phyloP scores from a whole-genome alignment of 2,113 vertebrate genomes.

The Dasypus novemcinctus region DNA sequence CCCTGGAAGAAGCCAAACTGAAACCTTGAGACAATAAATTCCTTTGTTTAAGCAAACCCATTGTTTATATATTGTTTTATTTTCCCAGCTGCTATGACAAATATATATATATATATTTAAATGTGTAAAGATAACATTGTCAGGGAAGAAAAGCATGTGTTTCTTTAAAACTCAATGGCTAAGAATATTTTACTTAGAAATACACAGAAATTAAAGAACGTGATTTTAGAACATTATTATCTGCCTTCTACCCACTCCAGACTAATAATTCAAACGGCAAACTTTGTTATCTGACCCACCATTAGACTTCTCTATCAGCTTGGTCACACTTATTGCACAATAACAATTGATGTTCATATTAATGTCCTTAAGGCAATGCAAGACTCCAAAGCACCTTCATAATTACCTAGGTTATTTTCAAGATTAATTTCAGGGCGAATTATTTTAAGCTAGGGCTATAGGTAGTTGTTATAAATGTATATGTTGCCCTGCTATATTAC shows the following conservation, averaged over 20 bases:
- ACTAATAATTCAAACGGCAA: neutral
- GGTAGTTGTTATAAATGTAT: neutral
- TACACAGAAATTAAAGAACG: neutral
- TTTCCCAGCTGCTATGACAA: too few species aligned
- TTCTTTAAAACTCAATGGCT: constrained; percentile 21
- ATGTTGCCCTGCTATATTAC: neutral
- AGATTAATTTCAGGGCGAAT: constrained; percentile 18
- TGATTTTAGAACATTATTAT: neutral
- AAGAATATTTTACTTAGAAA: neutral
- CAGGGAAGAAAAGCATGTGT: neutral
- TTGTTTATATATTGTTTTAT: too few species aligned
- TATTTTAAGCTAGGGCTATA: neutral
- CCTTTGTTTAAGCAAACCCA: too few species aligned
- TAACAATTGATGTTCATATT: neutral
- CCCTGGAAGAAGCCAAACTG: too few species aligned
- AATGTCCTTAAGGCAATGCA: neutral
- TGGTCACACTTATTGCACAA: neutral
- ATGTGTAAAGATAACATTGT: neutral
- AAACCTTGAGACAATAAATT: too few species aligned
- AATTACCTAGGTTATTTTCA: constrained; percentile 34
- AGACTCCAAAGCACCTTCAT: neutral
- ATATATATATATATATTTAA: neutral
- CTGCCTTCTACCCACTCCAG: neutral
- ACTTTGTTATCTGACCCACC: neutral
- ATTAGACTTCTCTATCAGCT: constrained; percentile 8